phyloP scores from a whole-genome alignment of 2,888 invertebrate species.

The Gymnosoma rotundatum region DNA sequence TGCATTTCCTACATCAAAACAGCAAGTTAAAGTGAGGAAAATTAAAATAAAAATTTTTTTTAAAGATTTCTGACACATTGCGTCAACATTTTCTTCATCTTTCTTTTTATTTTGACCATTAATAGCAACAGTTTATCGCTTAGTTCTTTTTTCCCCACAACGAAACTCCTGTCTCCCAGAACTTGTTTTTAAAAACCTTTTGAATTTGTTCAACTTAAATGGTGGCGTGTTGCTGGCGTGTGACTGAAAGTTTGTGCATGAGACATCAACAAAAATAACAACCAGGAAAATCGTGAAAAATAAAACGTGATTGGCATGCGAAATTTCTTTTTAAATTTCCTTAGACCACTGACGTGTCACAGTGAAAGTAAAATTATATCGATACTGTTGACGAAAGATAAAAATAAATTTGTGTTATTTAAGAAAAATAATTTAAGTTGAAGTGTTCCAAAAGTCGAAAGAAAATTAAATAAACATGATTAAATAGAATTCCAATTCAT shows the following conservation, averaged over 20 bases:
- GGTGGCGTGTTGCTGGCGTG: background rate
- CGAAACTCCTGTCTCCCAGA: background rate
- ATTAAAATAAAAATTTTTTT: conserved; percentile 1
- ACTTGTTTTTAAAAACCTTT: background rate
- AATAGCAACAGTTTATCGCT: background rate
- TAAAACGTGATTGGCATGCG: conserved; percentile 62
- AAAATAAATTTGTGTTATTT: conserved; percentile 35
- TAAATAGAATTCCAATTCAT: too few species aligned
- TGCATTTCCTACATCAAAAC: conserved; percentile 20
- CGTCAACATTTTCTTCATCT: conserved; percentile 38
- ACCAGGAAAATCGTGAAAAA: conserved; percentile 39
- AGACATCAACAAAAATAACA: conserved; percentile 2
- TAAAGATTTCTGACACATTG: conserved; percentile 53
- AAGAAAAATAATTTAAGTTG: background rate
- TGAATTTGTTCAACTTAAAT: background rate
- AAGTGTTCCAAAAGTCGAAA: conserved; percentile 20
- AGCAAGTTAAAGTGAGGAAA: background rate
- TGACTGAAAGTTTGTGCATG: conserved; percentile 10
- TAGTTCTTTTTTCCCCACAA: background rate
- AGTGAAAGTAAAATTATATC: conserved; percentile 47
- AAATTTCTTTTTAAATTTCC: conserved; percentile 59
- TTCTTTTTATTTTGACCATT: background rate
- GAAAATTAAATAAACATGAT: background rate
- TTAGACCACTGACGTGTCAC: background rate
- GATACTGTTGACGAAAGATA: conserved; percentile 32